Conservation (phyloP, 2,797 vertebrate genomes). For the Falco berigora region DNA sequence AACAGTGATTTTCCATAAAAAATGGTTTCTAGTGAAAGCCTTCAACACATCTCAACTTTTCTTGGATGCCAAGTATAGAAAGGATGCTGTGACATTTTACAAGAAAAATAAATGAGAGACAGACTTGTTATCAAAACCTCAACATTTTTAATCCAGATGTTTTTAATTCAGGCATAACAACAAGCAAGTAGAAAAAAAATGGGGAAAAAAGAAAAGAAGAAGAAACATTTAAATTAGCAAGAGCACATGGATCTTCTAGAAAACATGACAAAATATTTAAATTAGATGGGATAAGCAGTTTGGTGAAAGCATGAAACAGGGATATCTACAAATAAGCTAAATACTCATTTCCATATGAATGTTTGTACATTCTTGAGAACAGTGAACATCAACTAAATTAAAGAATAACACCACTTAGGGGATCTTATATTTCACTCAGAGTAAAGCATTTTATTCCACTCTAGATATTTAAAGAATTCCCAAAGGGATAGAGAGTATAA, state of each 20-base stretch:
- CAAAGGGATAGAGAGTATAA: neutral
- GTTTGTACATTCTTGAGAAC: neutral
- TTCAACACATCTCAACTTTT: neutral
- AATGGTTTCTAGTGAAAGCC: neutral
- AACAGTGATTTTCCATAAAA: neutral
- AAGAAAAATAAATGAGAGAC: neutral
- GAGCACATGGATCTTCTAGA: neutral
- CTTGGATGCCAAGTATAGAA: neutral
- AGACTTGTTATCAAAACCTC: conserved; percentile 25
- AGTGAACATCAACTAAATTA: neutral
- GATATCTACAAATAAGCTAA: neutral
- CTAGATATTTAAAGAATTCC: neutral
- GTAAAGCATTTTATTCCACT: neutral
- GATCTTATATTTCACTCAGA: neutral
- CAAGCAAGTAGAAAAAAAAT: neutral
- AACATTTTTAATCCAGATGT: neutral
- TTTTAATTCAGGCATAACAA: neutral
- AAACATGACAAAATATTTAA: neutral
- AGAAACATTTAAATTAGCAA: neutral
- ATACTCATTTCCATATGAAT: neutral
- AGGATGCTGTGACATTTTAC: neutral
- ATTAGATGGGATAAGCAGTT: neutral
- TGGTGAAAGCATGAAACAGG: neutral
- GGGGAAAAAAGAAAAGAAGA: neutral
- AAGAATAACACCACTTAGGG: neutral